A percentile compares a stretch with the other conserved stretches of the same genome.
phyloP scores from a whole-genome alignment of 1,140 invertebrate genomes.

The Trissolcus basalis region DNA sequence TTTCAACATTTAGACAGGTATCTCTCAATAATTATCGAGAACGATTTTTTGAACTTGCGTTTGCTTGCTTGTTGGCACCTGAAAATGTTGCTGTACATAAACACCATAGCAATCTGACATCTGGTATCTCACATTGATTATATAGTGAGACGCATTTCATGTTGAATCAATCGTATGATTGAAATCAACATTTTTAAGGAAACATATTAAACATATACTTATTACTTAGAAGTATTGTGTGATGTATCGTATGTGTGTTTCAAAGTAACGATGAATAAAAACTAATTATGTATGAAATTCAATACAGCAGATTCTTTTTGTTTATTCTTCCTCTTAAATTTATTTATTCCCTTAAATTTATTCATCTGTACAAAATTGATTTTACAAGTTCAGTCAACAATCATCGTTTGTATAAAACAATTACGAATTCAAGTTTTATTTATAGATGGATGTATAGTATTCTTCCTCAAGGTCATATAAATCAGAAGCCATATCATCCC shows the following conservation, averaged over 20 bases:
- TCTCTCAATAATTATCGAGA: too few species aligned
- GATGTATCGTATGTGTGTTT: conserved; percentile 72
- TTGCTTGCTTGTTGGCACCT: conserved; percentile 48
- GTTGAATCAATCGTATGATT: conserved; percentile 45
- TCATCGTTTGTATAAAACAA: not conserved
- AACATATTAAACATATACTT: conserved; percentile 66
- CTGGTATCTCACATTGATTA: conserved; percentile 37
- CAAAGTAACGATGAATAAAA: conserved; percentile 69
- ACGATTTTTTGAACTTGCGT: conserved; percentile 44
- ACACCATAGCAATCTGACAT: conserved; percentile 2
- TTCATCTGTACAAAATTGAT: conserved; percentile 20
- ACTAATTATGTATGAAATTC: conserved; percentile 58
- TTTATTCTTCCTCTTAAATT: conserved; percentile 2
- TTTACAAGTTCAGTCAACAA: not conserved
- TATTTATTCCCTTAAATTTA: conserved; percentile 12
- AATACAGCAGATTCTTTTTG: conserved; percentile 30
- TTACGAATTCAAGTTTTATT: conserved; percentile 75
- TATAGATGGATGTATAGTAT: conserved; percentile 96
- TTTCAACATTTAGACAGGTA: too few species aligned
- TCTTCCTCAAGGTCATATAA: conserved; percentile 98
- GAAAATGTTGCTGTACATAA: conserved; percentile 17
- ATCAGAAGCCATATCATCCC: conserved; percentile 96
- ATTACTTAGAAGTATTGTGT: conserved; percentile 70
- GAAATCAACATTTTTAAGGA: conserved; percentile 63
- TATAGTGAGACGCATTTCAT: conserved; percentile 50